These are phyloP conservation scores for Dryadula phaetusa DNA, from an alignment of 2,888 invertebrate species.

Conservation along the genomic window DNA sequence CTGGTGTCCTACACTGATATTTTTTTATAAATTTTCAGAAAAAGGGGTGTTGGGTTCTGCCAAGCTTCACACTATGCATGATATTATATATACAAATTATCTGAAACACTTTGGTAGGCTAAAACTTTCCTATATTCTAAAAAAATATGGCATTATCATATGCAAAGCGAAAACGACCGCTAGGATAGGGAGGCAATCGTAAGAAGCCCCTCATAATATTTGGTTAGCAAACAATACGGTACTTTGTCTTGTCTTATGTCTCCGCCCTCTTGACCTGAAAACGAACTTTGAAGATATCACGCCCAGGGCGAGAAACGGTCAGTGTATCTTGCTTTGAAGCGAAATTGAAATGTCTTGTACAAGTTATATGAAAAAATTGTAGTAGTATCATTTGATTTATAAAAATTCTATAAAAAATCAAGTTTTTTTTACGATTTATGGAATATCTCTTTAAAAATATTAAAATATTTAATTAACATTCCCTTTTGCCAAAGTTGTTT, in stretches of 20 bases:
- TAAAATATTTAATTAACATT: too few species aligned
- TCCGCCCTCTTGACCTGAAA: slow-evolving; percentile 46
- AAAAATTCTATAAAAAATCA: too few species aligned
- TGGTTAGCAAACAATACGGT: slow-evolving; percentile 41
- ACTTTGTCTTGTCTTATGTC: slow-evolving; percentile 41
- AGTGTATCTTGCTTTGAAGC: slow-evolving; percentile 6
- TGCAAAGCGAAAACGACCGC: slow-evolving; percentile 29
- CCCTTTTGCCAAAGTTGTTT: too few species aligned
- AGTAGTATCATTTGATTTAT: too few species aligned
- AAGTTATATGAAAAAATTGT: background rate
- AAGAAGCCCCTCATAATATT: slow-evolving; percentile 38
- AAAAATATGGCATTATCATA: background rate
- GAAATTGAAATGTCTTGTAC: slow-evolving; percentile 16
- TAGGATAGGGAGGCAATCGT: slow-evolving; percentile 16
- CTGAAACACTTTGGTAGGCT: background rate
- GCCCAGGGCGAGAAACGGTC: slow-evolving; percentile 9
- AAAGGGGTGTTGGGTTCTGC: too few species aligned
- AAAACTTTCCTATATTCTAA: background rate
- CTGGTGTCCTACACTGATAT: too few species aligned
- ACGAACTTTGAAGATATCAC: slow-evolving; percentile 37
- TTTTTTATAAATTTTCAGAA: too few species aligned
- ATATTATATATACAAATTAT: background rate
- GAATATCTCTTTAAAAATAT: too few species aligned
- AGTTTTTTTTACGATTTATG: too few species aligned
- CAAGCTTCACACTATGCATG: too few species aligned